Evolutionary conservation across 2,113 vertebrate species (phyloP), one percentile per base, ranked within the genome.

Genomic region (Xiphophorus hellerii): DNA sequence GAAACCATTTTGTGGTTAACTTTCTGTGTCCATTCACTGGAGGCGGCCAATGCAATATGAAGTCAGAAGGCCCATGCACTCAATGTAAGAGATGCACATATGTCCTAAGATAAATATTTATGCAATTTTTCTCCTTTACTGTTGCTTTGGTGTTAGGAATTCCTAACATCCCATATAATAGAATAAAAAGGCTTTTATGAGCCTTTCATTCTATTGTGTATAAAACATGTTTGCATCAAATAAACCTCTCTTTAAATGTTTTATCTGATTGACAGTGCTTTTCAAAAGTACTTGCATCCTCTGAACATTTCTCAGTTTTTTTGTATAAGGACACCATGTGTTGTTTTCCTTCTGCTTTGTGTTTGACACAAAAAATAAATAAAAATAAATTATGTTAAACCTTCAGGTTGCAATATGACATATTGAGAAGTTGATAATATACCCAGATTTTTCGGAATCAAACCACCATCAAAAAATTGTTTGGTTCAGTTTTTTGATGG

Each of bases 1-100:
- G 72, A 77, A 84, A 78, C n/a, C 25, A 37, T 15, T 35, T 44
- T 82, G 66, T 69, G 39, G 35, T 79, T 31, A 64, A 4, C 15
- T 78, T 66, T 62, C 9, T 61, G 6, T 65, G 54, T 65, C 67
- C 66, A 48, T 66, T 71, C 64, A 31, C 29, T 62, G 39, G 66
- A 74, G 62, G 54, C 44, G 35, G 31, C 65, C 1, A 3, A 42
- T 12, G 25, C 3, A 42, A 30, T 15, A 31, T 62, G 39, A 69
- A 51, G 64, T 62, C 29, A 48, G 4, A 61, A 25, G 28, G 3
- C 44, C 42, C 60, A 35, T 4, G 30, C 62, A 42, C 62, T 35
- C 54, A 7, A 54, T 54, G 64, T 5, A 9, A 20, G 1, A 48
- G 44, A 48, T 48, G 17, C 51, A 58, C 22, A 1, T n/a, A 58